Evolutionary conservation across 2,113 vertebrate species (phyloP), one percentile per base, ranked within the genome.

Genomic region (Clinocottus analis): DNA sequence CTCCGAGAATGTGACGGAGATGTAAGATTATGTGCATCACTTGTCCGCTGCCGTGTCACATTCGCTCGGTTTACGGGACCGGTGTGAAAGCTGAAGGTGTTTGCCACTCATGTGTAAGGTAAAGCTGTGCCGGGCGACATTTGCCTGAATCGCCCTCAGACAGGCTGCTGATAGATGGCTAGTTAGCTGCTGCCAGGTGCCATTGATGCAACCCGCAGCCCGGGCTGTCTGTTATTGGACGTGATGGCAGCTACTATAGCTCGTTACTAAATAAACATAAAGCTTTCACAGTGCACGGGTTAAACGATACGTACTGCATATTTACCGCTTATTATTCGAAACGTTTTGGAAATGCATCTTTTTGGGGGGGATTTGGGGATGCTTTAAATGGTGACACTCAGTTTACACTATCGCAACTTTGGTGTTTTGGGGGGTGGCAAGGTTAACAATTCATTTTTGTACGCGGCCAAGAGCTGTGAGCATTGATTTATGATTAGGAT

Each of bases 1-100:
- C 83, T 86, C 63, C 84, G 87, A 90, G 91, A 89, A 91, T 90
- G 89, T 95, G 93, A 92, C 93, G 92, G 90, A 87, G 87, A 88
- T 85, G 89, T 77, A 70, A 75, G 86, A 77, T 86, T 82, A 78
- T 82, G 87, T 70, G 62, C 91, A 90, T 87, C 87, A 87, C 80
- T 89, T 17, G 72, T 60, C 53, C 78, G 3, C 49, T 64, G 78
- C 77, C 76, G 85, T 80, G 87, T 77, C 87, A 71, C 16, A 70
- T 76, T 80, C 35, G 11, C 51, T 59, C 29, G 41, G 55, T 86
- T 82, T 76, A 55, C 55, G 39, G 43, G 39, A 73, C 53, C 4
- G 2, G 12, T 14, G n/a, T 17, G 16, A 49, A 45, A 6, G 37
- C 43, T 29, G 67, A 23, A 1, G 31, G 67, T 19, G 35, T 83